Percentiles rank a stretch among this genome's conserved stretches.
Evolutionary conservation across 2,797 vertebrate species (phyloP).

Genomic region (Lemur catta): DNA sequence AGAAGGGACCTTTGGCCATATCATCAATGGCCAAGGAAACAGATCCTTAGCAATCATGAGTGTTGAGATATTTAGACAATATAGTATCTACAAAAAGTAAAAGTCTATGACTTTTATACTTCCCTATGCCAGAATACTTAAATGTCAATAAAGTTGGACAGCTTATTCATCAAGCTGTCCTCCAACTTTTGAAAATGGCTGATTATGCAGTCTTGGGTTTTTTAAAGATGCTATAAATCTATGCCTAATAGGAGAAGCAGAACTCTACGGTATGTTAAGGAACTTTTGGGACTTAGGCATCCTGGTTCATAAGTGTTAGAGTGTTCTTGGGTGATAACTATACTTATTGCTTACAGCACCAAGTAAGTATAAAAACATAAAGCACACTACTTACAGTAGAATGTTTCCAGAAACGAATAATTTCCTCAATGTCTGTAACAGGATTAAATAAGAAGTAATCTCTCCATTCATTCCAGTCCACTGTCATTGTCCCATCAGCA

Average conservation of each 20-base stretch:
- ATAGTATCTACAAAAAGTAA: background rate
- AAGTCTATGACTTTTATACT: background rate
- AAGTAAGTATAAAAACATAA: background rate
- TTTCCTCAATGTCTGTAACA: constrained; percentile 92
- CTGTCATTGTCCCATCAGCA: constrained; percentile 93
- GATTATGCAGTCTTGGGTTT: background rate
- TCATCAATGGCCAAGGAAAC: background rate
- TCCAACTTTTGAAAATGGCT: background rate
- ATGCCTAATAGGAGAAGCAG: background rate
- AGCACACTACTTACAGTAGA: constrained; percentile 89
- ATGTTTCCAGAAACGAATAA: constrained; percentile 95
- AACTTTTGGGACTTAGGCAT: background rate
- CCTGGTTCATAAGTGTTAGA: background rate
- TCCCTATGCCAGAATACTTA: background rate
- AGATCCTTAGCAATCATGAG: background rate
- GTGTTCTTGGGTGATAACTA: background rate
- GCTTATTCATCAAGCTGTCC: background rate
- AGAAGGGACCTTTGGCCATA: background rate
- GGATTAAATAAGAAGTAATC: constrained; percentile 95
- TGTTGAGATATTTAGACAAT: background rate
- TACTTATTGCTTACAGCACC: background rate
- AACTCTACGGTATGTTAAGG: background rate
- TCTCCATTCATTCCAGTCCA: constrained; percentile 96
- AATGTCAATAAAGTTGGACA: background rate
- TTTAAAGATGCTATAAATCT: background rate